Evolutionary conservation across 2,797 vertebrate species (phyloP), one percentile per base, ranked within the genome.

Genomic region (Hemitrygon akajei): DNA sequence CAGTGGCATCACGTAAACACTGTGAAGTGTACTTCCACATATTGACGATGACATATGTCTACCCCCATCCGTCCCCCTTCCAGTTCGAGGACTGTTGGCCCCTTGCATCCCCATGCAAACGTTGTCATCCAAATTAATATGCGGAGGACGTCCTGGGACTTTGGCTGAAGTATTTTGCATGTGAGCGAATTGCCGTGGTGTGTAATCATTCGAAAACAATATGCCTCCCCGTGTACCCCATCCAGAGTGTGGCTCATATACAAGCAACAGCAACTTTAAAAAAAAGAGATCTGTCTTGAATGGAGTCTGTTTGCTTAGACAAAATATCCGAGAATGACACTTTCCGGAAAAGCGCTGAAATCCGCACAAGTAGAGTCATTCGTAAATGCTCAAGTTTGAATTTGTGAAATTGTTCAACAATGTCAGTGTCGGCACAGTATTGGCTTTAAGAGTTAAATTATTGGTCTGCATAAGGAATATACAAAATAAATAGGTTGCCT

Each of bases 1-100:
- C 34, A 91, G 69, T 91, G 66, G 63, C 34, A 66, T 91, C 87
- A 66, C 30, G 86, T 91, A 91, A 91, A 91, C 66, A 91, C 40
- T 22, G 14, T 69, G 87, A 91, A 69, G n/a, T 91, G 63, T 47
- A 93, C 40, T 56, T 93, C 69, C 69, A 92, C 66, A 71, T 75
- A 92, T 47, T 92, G 69, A 73, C 47, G 89, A 30, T 73, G 69
- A 73, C 89, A 73, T 5, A 71, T 40, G 34, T 10, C 89, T 73
- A 91, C 66, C 66, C 66, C 69, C 30, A 27, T 20, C 89, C 34
- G 89, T 47, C 66, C 82, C 82, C 82, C 34, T 71, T 22, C 89
- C 9, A 47, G n/a, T 66, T 69, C 30, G 16, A 69, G 86, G 86
- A 69, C 60, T 37, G 60, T 47, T 25, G 12, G 37, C 14, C 30